A percentile compares a stretch with the other conserved stretches of the same genome.
These are phyloP conservation scores for Melinopterus prodromus DNA, from an alignment of 2,888 invertebrate species.

Conservation along the genomic window DNA sequence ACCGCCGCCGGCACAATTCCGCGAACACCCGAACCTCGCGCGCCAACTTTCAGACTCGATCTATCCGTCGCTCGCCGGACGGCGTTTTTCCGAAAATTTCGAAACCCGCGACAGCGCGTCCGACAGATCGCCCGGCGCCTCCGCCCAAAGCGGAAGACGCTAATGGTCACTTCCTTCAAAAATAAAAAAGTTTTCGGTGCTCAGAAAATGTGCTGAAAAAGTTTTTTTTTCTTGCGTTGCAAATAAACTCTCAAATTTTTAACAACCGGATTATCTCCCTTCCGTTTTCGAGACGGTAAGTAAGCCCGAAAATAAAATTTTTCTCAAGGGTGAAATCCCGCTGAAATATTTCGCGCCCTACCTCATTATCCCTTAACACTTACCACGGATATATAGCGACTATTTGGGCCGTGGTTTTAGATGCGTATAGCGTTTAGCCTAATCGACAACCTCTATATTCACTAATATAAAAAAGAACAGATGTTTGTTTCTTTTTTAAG, in stretches of 20 bases:
- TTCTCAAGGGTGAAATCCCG: no score
- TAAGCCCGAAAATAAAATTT: not conserved
- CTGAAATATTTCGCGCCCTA: no score
- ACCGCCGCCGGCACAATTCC: not conserved
- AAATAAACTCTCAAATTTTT: not conserved
- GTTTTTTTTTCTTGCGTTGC: not conserved
- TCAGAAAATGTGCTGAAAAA: slow-evolving; percentile 14
- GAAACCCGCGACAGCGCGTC: not conserved
- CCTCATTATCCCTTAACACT: not conserved
- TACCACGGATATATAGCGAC: not conserved
- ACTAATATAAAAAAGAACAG: no score
- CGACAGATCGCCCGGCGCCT: not conserved
- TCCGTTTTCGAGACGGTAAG: slow-evolving; percentile 14
- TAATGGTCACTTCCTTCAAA: not conserved
- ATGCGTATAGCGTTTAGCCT: not conserved
- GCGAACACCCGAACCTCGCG: not conserved
- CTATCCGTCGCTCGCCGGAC: not conserved
- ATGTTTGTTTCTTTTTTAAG: no score
- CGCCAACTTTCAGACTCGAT: not conserved
- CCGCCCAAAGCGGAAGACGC: not conserved
- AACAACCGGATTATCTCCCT: not conserved
- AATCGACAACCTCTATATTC: no score
- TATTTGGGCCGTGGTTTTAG: not conserved
- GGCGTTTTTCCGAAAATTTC: slow-evolving; percentile 8
- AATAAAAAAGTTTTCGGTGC: slow-evolving; percentile 17